Evolutionary conservation across 1,140 invertebrate genomes (phyloP).

Genomic region (Heliconius eleuchia): DNA sequence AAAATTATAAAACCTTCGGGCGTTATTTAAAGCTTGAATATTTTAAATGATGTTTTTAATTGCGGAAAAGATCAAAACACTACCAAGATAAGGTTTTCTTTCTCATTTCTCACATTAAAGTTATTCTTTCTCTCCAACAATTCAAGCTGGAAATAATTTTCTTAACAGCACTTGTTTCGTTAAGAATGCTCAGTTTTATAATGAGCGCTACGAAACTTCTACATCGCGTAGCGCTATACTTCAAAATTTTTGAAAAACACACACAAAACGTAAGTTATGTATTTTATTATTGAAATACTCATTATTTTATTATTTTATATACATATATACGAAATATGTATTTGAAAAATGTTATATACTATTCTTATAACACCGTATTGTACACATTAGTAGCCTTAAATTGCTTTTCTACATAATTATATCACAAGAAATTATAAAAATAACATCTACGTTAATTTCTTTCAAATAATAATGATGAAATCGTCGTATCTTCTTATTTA

Average conservation of each 20-base stretch:
- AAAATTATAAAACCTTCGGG: slow-evolving; percentile 2
- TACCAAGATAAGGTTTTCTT: slow-evolving; percentile 4
- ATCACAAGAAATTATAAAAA: too few relatives aligned
- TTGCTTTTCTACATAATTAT: too few relatives aligned
- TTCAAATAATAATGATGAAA: too few relatives aligned
- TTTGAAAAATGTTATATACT: too few relatives aligned
- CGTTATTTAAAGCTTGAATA: background rate
- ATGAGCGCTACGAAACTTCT: slow-evolving; percentile 29
- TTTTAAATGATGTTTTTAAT: background rate
- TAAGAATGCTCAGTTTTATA: slow-evolving; percentile 27
- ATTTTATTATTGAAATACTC: too few relatives aligned
- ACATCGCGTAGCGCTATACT: slow-evolving; percentile 10
- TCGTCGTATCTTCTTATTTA: too few relatives aligned
- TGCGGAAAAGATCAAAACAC: background rate
- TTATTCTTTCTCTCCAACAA: slow-evolving; percentile 18
- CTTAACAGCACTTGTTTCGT: slow-evolving; percentile 25
- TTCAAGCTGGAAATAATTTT: slow-evolving; percentile 25
- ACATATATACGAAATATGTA: too few relatives aligned
- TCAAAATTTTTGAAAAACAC: background rate
- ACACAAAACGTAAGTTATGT: too few relatives aligned
- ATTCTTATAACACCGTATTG: too few relatives aligned
- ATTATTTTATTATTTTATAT: too few relatives aligned
- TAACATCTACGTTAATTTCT: too few relatives aligned
- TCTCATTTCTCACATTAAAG: background rate
- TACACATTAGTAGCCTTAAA: too few relatives aligned